Evolutionary conservation across 1,140 invertebrate species (phyloP).

Genomic region (Maconellicoccus hirsutus): DNA sequence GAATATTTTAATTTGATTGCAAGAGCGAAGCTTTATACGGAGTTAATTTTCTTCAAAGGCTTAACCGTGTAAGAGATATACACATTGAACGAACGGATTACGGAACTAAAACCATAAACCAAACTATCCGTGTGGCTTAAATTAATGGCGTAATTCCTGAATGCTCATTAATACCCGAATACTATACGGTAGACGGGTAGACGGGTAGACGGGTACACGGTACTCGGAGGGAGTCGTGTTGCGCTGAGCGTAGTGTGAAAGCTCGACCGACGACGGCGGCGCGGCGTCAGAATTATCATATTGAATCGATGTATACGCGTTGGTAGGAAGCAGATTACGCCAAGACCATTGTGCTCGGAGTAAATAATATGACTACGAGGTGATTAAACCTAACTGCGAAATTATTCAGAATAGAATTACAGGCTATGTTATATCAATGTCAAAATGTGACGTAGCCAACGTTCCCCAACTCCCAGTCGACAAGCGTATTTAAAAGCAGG

Average conservation of each 20-base stretch:
- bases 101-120: slow-evolving; percentile 3
- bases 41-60: neutral
- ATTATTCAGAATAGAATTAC: neutral
- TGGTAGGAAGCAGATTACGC: neutral
- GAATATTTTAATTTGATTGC: neutral
- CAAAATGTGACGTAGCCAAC: neutral
- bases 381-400: slow-evolving; percentile 3
- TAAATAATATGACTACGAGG: neutral
- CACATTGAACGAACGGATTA: neutral
- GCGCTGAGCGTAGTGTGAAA: too few relatives aligned
- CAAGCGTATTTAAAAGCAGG: too few relatives aligned
- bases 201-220: too few relatives aligned
- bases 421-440: neutral
- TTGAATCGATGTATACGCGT: neutral
- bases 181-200: too few relatives aligned
- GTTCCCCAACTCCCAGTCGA: too few relatives aligned
- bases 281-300: neutral
- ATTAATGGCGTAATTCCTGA: slow-evolving; percentile 8
- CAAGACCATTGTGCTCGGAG: neutral
- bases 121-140: neutral
- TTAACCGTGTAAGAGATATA: neutral
- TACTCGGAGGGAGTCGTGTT: too few relatives aligned
- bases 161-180: neutral
- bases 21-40: neutral
- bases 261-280: too few relatives aligned